Conservation (phyloP, 2,113 vertebrate genomes). For the Hippolais icterina region DNA sequence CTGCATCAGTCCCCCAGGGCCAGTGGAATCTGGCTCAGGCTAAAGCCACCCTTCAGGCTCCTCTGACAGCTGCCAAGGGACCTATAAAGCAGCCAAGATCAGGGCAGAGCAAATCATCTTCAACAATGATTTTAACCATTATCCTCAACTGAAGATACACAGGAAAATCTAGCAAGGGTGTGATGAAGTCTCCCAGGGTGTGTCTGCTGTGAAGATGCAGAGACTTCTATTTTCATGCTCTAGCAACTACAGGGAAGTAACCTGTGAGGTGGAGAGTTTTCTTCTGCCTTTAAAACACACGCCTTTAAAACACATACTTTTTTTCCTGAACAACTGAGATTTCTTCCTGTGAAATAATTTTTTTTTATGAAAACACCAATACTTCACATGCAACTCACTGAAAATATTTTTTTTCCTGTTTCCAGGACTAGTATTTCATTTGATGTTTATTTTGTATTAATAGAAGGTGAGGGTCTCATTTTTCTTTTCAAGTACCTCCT, state of each 20-base stretch:
- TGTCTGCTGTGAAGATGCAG: neutral
- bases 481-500: neutral
- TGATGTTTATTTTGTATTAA: neutral
- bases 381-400: neutral
- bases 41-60: neutral
- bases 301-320: neutral
- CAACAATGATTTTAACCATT: neutral
- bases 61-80: neutral
- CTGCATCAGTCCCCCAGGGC: neutral
- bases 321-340: neutral
- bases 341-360: neutral
- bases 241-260: neutral
- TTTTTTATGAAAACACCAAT: neutral
- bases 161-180: neutral
- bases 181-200: neutral
- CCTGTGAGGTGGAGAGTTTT: neutral
- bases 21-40: neutral
- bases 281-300: neutral
- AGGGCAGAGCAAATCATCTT: neutral
- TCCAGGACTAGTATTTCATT: neutral
- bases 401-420: neutral
- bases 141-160: neutral
- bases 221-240: neutral
- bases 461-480: neutral
- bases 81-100: neutral